phyloP scores from a whole-genome alignment of 2,888 invertebrate species.

The Abrostola tripartita region DNA sequence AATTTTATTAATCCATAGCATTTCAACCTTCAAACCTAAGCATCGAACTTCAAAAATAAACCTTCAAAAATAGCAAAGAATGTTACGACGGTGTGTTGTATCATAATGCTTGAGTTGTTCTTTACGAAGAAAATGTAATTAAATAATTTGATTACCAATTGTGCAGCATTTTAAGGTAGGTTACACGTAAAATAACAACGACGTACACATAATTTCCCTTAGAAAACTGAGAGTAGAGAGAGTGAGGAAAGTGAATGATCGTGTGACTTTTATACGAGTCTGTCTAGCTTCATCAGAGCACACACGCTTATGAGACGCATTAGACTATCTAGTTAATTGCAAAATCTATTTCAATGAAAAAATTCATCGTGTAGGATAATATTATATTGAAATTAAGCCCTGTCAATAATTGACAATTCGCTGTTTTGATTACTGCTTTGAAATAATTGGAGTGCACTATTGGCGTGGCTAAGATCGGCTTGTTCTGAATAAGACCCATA shows the following conservation, averaged over 20 bases:
- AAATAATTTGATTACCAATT: not conserved
- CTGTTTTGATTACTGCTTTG: not conserved
- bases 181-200: constrained; percentile 11
- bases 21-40: no score
- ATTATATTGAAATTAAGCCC: not conserved
- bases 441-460: not conserved
- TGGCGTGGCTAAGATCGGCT: no score
- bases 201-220: constrained; percentile 20
- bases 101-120: no score
- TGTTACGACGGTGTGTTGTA: no score
- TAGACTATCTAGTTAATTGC: constrained; percentile 19
- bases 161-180: constrained; percentile 5
- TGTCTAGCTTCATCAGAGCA: constrained; percentile 16
- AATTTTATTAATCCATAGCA: no score
- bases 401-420: not conserved
- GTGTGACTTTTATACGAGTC: constrained; percentile 37
- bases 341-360: constrained; percentile 27
- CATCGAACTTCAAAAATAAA: no score
- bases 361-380: constrained; percentile 5
- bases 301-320: constrained; percentile 16
- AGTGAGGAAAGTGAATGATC: constrained; percentile 44
- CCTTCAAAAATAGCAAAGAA: no score
- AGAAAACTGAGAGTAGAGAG: constrained; percentile 35
- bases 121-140: not conserved
- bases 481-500: no score